Evolutionary conservation across 2,888 invertebrate genomes (phyloP).

Genomic region (Nomada fabriciana): DNA sequence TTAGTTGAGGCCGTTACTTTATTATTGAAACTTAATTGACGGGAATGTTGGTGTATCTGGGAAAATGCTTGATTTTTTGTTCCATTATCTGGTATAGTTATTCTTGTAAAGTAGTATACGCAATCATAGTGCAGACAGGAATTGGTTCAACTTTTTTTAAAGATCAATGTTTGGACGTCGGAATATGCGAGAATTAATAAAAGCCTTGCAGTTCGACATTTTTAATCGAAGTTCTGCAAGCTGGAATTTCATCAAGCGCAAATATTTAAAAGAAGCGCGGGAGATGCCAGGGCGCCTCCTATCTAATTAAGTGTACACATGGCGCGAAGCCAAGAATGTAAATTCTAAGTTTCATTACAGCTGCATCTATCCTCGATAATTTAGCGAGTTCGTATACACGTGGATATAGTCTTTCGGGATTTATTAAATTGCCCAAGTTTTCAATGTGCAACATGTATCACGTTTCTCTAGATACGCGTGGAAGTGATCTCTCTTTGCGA

Average conservation of each 20-base stretch:
- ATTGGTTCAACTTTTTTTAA: too few relatives aligned
- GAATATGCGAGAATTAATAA: too few relatives aligned
- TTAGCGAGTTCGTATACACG: background rate
- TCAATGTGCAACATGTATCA: too few relatives aligned
- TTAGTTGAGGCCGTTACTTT: too few relatives aligned
- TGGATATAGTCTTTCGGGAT: background rate
- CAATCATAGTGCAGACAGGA: too few relatives aligned
- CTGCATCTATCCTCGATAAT: background rate
- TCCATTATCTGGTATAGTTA: too few relatives aligned
- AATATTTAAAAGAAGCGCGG: background rate
- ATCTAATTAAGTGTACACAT: background rate
- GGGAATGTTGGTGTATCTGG: too few relatives aligned
- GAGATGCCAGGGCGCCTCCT: background rate
- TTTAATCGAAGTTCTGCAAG: background rate
- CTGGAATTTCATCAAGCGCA: background rate
- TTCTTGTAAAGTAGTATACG: too few relatives aligned
- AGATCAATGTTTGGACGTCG: too few relatives aligned
- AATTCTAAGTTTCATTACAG: background rate
- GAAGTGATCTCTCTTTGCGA: background rate
- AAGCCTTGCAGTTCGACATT: too few relatives aligned
- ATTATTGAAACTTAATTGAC: too few relatives aligned
- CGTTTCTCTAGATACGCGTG: background rate
- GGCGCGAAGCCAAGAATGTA: constrained; percentile 3
- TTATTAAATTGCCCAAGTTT: background rate
- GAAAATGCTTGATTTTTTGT: too few relatives aligned